Conservation (phyloP, 2,113 vertebrate genomes). For the Vombatus ursinus region DNA sequence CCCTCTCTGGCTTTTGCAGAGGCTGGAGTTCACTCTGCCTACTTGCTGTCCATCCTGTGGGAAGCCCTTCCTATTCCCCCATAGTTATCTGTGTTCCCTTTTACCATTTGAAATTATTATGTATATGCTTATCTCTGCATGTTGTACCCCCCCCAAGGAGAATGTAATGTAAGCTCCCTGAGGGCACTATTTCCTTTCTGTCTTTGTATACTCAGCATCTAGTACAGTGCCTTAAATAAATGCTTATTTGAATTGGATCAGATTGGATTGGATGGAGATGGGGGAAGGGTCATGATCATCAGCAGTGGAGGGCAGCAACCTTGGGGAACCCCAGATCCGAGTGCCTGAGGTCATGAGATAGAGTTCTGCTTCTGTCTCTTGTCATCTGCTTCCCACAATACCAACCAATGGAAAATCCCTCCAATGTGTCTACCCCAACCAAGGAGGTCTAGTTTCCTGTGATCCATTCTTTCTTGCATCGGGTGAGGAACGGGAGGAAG, state of each 20-base stretch:
- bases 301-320: no score
- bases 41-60: neutral
- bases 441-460: neutral
- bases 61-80: neutral
- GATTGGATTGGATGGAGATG: neutral
- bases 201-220: neutral
- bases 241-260: neutral
- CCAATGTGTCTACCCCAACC: neutral
- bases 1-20: neutral
- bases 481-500: neutral
- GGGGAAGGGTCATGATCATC: neutral
- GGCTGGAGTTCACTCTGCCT: neutral
- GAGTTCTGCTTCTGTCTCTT: neutral
- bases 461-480: neutral
- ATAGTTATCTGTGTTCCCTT: neutral
- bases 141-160: neutral
- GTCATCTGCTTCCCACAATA: neutral
- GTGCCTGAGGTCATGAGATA: neutral
- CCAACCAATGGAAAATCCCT: neutral
- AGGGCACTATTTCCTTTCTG: neutral
- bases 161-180: neutral
- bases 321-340: neutral
- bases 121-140: neutral
- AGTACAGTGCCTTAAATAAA: neutral
- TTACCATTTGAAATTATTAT: neutral